Evolutionary conservation across 2,888 invertebrate species (phyloP), one percentile per base, ranked within the genome.

Genomic region (Lepidochitona cinerea): DNA sequence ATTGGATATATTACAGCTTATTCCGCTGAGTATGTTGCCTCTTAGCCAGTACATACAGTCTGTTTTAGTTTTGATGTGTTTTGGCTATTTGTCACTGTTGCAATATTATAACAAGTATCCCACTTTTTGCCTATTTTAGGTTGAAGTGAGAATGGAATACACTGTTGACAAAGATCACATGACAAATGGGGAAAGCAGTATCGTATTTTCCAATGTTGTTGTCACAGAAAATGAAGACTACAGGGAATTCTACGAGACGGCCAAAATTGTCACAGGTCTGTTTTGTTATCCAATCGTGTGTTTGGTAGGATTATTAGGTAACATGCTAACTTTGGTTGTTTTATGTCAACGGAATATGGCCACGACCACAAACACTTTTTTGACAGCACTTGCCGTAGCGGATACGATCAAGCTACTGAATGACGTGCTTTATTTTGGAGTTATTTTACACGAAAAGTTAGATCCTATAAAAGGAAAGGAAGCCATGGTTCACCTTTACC

Each of bases 301-400:
- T 70, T 73, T 86, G 12, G 78, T 83, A 0, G 89, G 89, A 0
- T 77, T 89, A 23, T 64, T 82, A 0, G 88, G 86, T 1, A 88
- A 88, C 71, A 75, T 83, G 6, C 76, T 88, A 18, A 83, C 87
- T 0, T 70, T 88, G 32, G 77, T 87, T 2, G 87, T 89, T 1
- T 75, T 88, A 18, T 75, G 77, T 0, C 84, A 84, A 72, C 82
- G 82, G 35, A 81, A 86, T 32, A 86, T 87, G 84, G 72, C 77
- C 32, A 85, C 88, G 0, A 88, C 89, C 0, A 89, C 89, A 0
- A 88, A 88, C 70, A 82, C 86, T 29, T 88, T 86, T 73, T 81
- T 89, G 26, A 81, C 83, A 32, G 86, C 88, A 0, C 78, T 89
- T 26, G 87, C 88, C 5, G 83, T 89, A n/a, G 83, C 86, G 0